phyloP scores from a whole-genome alignment of 2,113 vertebrate genomes.

The Morone saxatilis region DNA sequence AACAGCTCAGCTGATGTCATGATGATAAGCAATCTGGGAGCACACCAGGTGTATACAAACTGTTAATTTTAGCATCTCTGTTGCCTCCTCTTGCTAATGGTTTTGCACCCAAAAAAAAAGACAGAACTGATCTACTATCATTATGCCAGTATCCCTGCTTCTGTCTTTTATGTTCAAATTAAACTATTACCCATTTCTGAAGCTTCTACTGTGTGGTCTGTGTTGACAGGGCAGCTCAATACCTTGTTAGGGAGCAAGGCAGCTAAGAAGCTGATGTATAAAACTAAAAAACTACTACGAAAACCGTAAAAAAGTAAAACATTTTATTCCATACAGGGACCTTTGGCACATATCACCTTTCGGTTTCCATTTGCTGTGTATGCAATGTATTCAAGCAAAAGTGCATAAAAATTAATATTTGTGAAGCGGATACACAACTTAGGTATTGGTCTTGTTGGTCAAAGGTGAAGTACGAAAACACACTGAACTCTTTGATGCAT shows the following conservation, averaged over 20 bases:
- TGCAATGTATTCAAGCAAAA: neutral
- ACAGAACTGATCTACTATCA: neutral
- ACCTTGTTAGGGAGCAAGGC: too few species aligned
- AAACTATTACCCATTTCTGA: neutral
- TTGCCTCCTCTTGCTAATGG: neutral
- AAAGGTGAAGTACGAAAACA: neutral
- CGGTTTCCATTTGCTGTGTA: too few species aligned
- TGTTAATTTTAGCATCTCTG: neutral
- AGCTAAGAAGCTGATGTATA: neutral
- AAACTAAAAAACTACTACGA: neutral
- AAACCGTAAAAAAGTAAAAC: too few species aligned
- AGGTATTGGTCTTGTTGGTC: neutral
- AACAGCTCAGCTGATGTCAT: constrained; percentile 16
- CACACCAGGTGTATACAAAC: neutral
- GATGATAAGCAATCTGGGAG: constrained; percentile 11
- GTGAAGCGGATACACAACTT: neutral
- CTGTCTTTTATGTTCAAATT: neutral
- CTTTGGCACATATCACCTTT: too few species aligned
- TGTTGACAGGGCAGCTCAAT: too few species aligned
- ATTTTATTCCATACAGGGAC: too few species aligned
- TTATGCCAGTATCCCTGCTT: neutral
- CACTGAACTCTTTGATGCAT: neutral
- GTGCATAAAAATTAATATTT: neutral
- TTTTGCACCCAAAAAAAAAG: neutral
- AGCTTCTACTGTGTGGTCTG: too few species aligned